These are phyloP conservation scores for Spilosoma lubricipeda DNA, from an alignment of 2,888 invertebrate species.

Conservation along the genomic window DNA sequence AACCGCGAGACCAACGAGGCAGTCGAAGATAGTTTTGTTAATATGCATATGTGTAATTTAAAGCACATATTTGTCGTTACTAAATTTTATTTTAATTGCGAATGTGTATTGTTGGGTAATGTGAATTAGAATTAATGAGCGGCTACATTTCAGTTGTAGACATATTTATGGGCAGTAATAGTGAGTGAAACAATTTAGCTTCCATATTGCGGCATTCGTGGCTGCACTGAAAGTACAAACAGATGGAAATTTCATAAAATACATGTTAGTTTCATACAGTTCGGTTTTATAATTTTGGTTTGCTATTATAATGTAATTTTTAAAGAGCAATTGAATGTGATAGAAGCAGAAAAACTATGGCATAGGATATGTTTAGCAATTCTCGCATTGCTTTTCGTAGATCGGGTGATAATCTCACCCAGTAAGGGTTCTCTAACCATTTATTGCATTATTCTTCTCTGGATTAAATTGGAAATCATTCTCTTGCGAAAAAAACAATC, in stretches of 20 bases:
- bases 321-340: too few relatives aligned
- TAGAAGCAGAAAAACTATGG: too few relatives aligned
- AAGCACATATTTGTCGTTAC: not conserved
- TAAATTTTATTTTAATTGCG: not conserved
- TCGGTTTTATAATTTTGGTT: not conserved
- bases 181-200: not conserved
- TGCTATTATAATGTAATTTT: too few relatives aligned
- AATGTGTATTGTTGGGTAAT: not conserved
- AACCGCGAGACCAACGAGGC: too few relatives aligned
- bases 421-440: not conserved
- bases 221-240: not conserved
- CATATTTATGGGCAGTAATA: conserved; percentile 7
- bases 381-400: not conserved
- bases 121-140: not conserved
- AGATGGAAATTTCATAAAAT: not conserved
- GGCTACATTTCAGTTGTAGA: conserved; percentile 8
- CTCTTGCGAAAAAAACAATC: not conserved
- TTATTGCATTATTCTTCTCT: not conserved
- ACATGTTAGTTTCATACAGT: not conserved
- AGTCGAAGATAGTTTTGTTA: not conserved
- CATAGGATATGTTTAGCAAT: not conserved
- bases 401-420: not conserved
- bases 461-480: not conserved
- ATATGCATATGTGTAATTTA: not conserved
- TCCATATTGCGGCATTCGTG: not conserved